Percentiles rank a stretch among this genome's conserved stretches.
These are phyloP conservation scores for Regulus satrapa DNA, from an alignment of 2,113 vertebrate genomes.

Conservation along the genomic window DNA sequence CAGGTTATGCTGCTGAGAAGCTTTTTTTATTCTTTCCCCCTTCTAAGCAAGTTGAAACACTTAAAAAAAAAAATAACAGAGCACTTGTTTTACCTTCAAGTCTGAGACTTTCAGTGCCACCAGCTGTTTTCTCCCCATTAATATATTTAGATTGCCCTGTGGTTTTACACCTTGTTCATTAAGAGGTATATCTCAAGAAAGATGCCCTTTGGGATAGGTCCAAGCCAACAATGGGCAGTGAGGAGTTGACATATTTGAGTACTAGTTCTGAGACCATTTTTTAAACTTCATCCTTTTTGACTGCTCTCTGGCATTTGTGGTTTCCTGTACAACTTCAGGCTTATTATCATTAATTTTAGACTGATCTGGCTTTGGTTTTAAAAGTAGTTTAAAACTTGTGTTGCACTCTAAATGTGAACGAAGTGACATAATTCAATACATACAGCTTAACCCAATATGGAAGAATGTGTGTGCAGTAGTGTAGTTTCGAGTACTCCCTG, in stretches of 20 bases:
- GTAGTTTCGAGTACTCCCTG: not conserved
- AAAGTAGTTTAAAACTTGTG: not conserved
- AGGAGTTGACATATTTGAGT: not conserved
- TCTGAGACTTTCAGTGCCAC: not conserved
- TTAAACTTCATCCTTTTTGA: not conserved
- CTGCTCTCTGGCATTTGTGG: not conserved
- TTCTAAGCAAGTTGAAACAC: not conserved
- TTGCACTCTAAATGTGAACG: not conserved
- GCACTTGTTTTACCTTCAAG: not conserved
- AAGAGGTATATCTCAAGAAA: not conserved
- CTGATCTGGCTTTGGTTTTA: not conserved
- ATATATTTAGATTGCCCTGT: not conserved
- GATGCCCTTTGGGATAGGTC: not conserved
- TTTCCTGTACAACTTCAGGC: not conserved
- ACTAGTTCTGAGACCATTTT: not conserved
- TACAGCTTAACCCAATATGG: not conserved
- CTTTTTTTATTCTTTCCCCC: not conserved
- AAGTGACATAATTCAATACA: not conserved
- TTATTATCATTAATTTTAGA: not conserved
- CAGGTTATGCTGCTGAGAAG: not conserved
- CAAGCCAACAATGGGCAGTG: not conserved
- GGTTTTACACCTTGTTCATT: not conserved
- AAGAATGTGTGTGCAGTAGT: not conserved
- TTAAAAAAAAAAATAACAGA: not conserved
- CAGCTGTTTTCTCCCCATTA: conserved; percentile 24